Conservation (phyloP, 2,888 invertebrate genomes). For the Syritta pipiens region DNA sequence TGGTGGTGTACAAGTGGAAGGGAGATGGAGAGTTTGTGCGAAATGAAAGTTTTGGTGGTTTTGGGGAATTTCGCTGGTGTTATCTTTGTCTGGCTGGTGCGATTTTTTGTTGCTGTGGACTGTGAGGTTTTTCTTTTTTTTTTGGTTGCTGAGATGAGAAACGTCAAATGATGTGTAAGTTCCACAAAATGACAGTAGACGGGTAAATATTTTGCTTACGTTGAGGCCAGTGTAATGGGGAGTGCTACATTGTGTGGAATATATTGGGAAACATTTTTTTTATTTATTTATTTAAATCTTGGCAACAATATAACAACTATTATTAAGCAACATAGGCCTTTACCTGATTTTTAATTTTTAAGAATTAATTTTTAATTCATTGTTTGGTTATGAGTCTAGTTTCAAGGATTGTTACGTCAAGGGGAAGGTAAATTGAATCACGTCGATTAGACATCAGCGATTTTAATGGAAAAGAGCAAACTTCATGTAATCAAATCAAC, state of each 20-base stretch:
- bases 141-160: constrained; percentile 1
- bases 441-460: too few relatives aligned
- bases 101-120: constrained; percentile 36
- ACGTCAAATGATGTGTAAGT: constrained; percentile 67
- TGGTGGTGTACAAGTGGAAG: background rate
- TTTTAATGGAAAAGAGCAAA: too few relatives aligned
- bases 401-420: too few relatives aligned
- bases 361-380: too few relatives aligned
- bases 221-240: background rate
- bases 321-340: too few relatives aligned
- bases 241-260: background rate
- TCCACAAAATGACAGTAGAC: constrained; percentile 34
- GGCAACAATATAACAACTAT: too few relatives aligned
- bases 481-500: too few relatives aligned
- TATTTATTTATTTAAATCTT: too few relatives aligned
- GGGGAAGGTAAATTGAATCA: too few relatives aligned
- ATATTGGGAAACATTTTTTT: too few relatives aligned
- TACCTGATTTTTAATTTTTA: too few relatives aligned
- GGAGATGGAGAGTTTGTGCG: constrained; percentile 19
- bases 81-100: constrained; percentile 18
- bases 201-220: background rate
- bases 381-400: too few relatives aligned
- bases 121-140: constrained; percentile 11
- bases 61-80: background rate
- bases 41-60: constrained; percentile 52